Evolutionary conservation across 2,888 invertebrate genomes (phyloP).

Genomic region (Coelopa pilipes): DNA sequence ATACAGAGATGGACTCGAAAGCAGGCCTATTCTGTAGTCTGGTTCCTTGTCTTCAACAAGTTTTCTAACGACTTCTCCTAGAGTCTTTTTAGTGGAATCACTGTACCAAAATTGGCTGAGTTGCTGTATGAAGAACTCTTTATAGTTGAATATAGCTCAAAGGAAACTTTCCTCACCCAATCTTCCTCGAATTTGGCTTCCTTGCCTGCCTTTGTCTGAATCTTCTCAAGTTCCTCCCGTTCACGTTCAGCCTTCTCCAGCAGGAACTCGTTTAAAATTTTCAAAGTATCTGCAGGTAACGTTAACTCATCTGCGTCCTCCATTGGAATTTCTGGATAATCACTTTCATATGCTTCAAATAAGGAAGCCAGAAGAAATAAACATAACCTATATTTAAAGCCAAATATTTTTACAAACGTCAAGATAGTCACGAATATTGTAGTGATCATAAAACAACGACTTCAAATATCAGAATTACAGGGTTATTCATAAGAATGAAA

Average conservation of each 20-base stretch:
- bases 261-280: conserved; percentile 82
- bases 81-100: conserved; percentile 76
- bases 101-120: conserved; percentile 98
- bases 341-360: too few relatives aligned
- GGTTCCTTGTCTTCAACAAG: conserved; percentile 64
- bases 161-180: conserved; percentile 73
- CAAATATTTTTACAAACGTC: too few relatives aligned
- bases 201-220: conserved; percentile 59
- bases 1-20: conserved; percentile 91
- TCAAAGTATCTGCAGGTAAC: conserved; percentile 77
- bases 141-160: too few relatives aligned
- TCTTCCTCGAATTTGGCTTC: conserved; percentile 77
- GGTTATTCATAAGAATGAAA: too few relatives aligned
- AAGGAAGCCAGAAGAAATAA: too few relatives aligned
- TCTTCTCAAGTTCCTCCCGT: conserved; percentile 68
- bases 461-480: too few relatives aligned
- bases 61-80: conserved; percentile 76
- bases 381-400: too few relatives aligned
- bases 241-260: conserved; percentile 75
- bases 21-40: conserved; percentile 75
- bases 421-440: neutral
- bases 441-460: too few relatives aligned
- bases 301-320: conserved; percentile 71
- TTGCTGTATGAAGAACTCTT: conserved; percentile 73
- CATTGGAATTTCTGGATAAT: neutral